Evolutionary conservation across 2,797 vertebrate genomes (phyloP).

Genomic region (Thripadectes ignobilis): DNA sequence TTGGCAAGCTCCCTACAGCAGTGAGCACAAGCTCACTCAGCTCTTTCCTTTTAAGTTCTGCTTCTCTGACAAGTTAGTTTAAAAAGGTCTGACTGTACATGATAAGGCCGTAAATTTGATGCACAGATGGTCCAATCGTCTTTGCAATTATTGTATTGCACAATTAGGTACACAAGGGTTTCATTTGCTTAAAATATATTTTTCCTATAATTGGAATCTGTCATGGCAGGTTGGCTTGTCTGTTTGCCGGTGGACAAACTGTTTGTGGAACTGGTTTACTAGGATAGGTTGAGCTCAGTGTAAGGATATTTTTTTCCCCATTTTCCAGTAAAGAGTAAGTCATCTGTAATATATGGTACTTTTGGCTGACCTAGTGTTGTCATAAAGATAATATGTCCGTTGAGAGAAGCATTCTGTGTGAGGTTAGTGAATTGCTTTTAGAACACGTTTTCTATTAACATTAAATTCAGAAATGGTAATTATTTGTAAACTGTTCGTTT

Average conservation of each 20-base stretch:
- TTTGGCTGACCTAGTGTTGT: conserved; percentile 11
- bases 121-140: conserved; percentile 60
- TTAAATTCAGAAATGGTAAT: conserved; percentile 28
- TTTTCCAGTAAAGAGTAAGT: conserved; percentile 31
- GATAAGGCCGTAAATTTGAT: conserved; percentile 42
- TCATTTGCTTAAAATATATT: conserved; percentile 65
- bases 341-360: conserved; percentile 1
- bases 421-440: conserved; percentile 39
- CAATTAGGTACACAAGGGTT: conserved; percentile 54
- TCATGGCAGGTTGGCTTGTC: not conserved
- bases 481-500: conserved; percentile 52
- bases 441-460: conserved; percentile 22
- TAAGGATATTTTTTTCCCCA: not conserved
- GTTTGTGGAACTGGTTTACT: conserved; percentile 47
- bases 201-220: conserved; percentile 66
- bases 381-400: not conserved
- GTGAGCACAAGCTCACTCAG: not conserved
- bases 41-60: conserved; percentile 9
- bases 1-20: not conserved
- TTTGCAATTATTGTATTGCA: conserved; percentile 60
- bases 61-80: conserved; percentile 32
- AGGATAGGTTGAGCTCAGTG: not conserved
- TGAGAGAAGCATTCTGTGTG: not conserved
- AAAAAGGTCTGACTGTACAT: not conserved
- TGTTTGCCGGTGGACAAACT: conserved; percentile 49